These are phyloP conservation scores for Platorchestia sp. DNA, from an alignment of 1,140 invertebrate genomes.

Conservation along the genomic window DNA sequence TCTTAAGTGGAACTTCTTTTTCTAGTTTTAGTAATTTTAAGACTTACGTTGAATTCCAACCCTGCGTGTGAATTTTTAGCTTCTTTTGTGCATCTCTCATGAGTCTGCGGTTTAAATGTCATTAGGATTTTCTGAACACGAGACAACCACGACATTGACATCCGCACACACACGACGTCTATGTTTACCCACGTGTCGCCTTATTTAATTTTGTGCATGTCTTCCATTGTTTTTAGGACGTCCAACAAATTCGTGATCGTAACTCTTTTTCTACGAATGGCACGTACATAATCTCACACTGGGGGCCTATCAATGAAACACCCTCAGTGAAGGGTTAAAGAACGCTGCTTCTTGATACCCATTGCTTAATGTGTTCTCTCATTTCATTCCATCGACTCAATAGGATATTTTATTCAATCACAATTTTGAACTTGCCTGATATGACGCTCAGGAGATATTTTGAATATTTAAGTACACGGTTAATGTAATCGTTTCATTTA, in stretches of 20 bases:
- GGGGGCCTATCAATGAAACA: no score
- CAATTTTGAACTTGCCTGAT: background rate
- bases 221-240: background rate
- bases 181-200: background rate
- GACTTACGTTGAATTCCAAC: background rate
- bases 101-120: background rate
- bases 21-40: background rate
- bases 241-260: no score
- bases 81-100: background rate
- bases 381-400: background rate
- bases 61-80: background rate
- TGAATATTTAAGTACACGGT: background rate
- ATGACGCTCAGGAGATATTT: background rate
- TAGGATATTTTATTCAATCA: background rate
- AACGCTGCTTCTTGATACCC: no score
- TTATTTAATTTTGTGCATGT: background rate
- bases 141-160: background rate
- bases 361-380: background rate
- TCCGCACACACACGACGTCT: background rate
- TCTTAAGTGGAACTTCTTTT: no score
- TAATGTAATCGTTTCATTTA: background rate
- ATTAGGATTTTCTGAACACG: background rate
- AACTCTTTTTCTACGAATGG: no score
- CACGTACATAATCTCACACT: no score
- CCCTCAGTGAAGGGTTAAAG: no score